Percentiles rank a stretch among this genome's conserved stretches.
phyloP scores from a whole-genome alignment of 2,888 invertebrate species.

The Meteorus cinctellus region DNA sequence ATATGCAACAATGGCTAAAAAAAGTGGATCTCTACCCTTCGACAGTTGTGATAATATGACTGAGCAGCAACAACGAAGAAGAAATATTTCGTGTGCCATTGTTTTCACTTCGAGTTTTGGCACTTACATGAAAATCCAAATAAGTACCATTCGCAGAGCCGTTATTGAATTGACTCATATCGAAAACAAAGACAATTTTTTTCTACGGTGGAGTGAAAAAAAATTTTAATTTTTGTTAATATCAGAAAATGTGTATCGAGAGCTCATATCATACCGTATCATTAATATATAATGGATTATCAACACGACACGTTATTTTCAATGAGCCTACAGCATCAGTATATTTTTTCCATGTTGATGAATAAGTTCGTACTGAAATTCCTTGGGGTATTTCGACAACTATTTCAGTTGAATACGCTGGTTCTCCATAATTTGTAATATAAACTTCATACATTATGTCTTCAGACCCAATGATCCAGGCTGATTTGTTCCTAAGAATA shows the following conservation, averaged over 20 bases:
- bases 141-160: constrained; percentile 45
- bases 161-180: constrained; percentile 57
- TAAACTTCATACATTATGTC: constrained; percentile 56
- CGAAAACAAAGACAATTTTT: constrained; percentile 58
- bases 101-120: constrained; percentile 57
- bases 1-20: not conserved
- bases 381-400: constrained; percentile 57
- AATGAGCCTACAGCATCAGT: constrained; percentile 32
- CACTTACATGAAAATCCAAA: constrained; percentile 45
- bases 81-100: constrained; percentile 33
- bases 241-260: not conserved
- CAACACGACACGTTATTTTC: constrained; percentile 57
- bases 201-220: constrained; percentile 51
- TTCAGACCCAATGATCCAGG: constrained; percentile 64
- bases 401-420: constrained; percentile 59
- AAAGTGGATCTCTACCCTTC: constrained; percentile 56
- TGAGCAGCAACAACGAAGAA: constrained; percentile 50
- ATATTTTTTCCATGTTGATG: constrained; percentile 59
- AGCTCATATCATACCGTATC: constrained; percentile 52
- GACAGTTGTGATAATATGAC: constrained; percentile 53
- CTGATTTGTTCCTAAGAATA: constrained; percentile 32
- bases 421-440: constrained; percentile 61
- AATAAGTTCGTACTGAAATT: constrained; percentile 57
- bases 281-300: constrained; percentile 58
- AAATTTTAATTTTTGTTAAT: not conserved